Evolutionary conservation across 2,113 vertebrate species (phyloP).

Genomic region (Oryzias melastigma): DNA sequence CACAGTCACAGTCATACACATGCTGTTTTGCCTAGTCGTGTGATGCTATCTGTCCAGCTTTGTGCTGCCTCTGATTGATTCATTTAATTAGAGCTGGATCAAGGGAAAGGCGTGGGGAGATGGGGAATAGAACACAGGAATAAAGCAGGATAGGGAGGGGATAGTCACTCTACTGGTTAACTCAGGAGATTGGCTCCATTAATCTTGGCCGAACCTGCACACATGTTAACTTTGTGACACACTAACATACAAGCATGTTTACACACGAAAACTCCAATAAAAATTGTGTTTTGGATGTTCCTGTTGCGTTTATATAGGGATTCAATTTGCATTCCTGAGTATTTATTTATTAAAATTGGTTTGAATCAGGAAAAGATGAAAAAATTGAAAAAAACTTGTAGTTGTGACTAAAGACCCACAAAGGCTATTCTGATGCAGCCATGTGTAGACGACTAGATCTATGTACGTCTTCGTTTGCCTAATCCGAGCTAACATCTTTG

Average conservation of each 20-base stretch:
- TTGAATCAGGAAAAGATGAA: too few relatives aligned
- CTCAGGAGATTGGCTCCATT: conserved; percentile 71
- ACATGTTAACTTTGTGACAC: conserved; percentile 38
- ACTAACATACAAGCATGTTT: conserved; percentile 36
- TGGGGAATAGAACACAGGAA: conserved; percentile 36
- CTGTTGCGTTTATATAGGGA: too few relatives aligned
- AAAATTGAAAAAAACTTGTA: too few relatives aligned
- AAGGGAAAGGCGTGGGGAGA: conserved; percentile 39
- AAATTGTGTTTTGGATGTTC: too few relatives aligned
- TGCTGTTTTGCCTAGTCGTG: conserved; percentile 19
- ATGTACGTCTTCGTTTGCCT: too few relatives aligned
- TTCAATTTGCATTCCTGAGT: too few relatives aligned
- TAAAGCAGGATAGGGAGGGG: conserved; percentile 46
- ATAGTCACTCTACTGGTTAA: conserved; percentile 68
- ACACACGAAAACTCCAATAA: neutral
- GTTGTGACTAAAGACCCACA: too few relatives aligned
- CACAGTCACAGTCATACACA: conserved; percentile 11
- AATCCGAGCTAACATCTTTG: too few relatives aligned
- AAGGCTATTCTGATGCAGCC: too few relatives aligned
- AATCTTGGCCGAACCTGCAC: conserved; percentile 70
- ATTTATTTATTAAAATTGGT: too few relatives aligned
- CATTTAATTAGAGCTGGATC: conserved; percentile 79
- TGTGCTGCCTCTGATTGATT: conserved; percentile 76
- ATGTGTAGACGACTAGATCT: too few relatives aligned
- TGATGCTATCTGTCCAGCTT: conserved; percentile 70